These are phyloP conservation scores for Herminia tarsipennalis DNA, from an alignment of 2,888 invertebrate species.

Conservation along the genomic window DNA sequence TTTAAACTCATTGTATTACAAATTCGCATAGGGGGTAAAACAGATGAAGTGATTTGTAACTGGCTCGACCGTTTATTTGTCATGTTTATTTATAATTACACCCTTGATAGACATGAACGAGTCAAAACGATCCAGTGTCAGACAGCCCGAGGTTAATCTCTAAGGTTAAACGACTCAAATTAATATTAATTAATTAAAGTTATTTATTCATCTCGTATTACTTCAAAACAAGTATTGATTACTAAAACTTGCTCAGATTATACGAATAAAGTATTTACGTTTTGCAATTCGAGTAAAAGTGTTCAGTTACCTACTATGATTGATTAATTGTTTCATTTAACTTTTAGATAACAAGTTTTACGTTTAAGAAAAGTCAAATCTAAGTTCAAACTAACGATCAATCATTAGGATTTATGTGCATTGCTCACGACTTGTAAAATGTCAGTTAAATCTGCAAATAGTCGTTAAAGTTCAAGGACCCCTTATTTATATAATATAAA, in stretches of 20 bases:
- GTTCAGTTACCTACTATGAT: constrained; percentile 5
- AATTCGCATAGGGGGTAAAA: too few species aligned
- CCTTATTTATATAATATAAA: background rate
- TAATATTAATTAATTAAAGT: background rate
- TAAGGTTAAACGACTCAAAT: background rate
- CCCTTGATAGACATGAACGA: too few species aligned
- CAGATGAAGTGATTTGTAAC: too few species aligned
- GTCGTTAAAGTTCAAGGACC: too few species aligned
- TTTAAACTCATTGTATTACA: too few species aligned
- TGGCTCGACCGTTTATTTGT: too few species aligned
- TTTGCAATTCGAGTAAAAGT: background rate
- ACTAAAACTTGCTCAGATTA: background rate
- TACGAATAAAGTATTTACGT: background rate
- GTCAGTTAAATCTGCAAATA: too few species aligned
- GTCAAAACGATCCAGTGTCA: too few species aligned
- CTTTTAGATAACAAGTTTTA: constrained; percentile 1
- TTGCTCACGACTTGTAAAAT: too few species aligned
- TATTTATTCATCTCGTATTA: background rate
- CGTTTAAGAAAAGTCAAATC: background rate
- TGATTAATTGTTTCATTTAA: constrained; percentile 4
- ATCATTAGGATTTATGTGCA: background rate
- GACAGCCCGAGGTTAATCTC: too few species aligned
- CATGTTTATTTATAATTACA: too few species aligned
- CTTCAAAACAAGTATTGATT: constrained; percentile 2
- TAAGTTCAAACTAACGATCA: background rate